Base-by-base conservation (phyloP, 2,888 invertebrate species). In the Eristalinus aeneus region DNA sequence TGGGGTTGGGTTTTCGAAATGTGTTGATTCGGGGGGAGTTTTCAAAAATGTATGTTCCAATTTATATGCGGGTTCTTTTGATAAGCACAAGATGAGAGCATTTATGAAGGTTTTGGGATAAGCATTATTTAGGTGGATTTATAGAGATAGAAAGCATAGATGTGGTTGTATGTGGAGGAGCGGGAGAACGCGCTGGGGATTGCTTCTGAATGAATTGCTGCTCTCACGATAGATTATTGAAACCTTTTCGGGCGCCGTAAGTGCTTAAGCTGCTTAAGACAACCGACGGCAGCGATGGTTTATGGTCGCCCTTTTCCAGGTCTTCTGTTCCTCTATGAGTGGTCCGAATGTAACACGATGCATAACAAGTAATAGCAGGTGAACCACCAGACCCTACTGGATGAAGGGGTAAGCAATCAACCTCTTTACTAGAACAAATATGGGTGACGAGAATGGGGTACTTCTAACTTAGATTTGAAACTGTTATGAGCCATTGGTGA, bases 1-100 rank as follows among this genome's bases (percentile, higher is more conserved):
- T 61, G 9, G 54, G 34, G 63, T 2, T n/a, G 46, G n/a, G 34
- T 56, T 64, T 74, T 31, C 56, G 31, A 58, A 74, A 64, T 65
- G 54, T 61, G 46, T 72, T 73, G 36, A 73, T 64, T 56, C 34
- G 54, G 36, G 36, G 39, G 4, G 67, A 31, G 20, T 22, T 46
- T 65, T 75, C 64, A 74, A 75, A 74, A 75, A 67, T 67, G 39
- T 31, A 60, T 22, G 39, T 46, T 60, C 22, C 60, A 60, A 75
- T 67, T 65, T 67, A 60, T 60, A 75, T 67, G 65, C 65, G 46
- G 58, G 67, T 39, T n/a, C 27, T 22, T 58, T 58, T 58, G 60
- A 71, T 58, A 60, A 71, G 34, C 31, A 39, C 11, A 16, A 27
- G 39, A 10, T n/a, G n/a, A 56, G 16, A 10, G n/a, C 16, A 60